Evolutionary conservation across 2,888 invertebrate genomes (phyloP).

Genomic region (Athalia cordata): DNA sequence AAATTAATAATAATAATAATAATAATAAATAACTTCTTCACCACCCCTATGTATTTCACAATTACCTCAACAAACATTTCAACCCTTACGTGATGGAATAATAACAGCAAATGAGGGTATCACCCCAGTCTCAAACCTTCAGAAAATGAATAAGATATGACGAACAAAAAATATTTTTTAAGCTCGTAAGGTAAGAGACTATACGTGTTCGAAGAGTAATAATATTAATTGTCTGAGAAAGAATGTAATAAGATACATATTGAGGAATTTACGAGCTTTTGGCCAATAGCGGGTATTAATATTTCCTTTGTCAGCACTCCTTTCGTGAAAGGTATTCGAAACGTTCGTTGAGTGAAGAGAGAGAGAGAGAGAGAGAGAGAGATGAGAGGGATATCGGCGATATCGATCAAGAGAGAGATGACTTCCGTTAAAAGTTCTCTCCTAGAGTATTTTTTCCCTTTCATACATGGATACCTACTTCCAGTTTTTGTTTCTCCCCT

Average conservation of each 20-base stretch:
- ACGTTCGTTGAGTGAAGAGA: conserved; percentile 20
- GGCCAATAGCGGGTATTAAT: conserved; percentile 15
- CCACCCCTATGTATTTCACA: no score
- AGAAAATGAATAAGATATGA: background rate
- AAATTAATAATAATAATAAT: no score
- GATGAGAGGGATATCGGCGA: background rate
- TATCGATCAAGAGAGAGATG: conserved; percentile 21
- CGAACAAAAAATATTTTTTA: background rate
- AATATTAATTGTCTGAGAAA: conserved; percentile 16
- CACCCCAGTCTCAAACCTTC: no score
- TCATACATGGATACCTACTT: background rate
- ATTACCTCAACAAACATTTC: no score
- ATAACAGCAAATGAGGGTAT: no score
- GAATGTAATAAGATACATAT: conserved; percentile 39
- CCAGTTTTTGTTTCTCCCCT: conserved; percentile 13
- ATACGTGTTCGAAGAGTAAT: background rate
- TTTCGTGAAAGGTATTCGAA: conserved; percentile 26
- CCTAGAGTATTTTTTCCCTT: conserved; percentile 4
- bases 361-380: background rate
- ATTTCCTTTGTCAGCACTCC: conserved; percentile 28
- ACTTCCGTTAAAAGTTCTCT: conserved; percentile 3
- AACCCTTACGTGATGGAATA: no score
- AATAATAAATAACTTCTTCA: no score
- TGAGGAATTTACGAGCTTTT: background rate
- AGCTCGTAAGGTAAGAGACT: background rate